Evolutionary conservation across 2,797 vertebrate species (phyloP).

Genomic region (Clarias pachynema): DNA sequence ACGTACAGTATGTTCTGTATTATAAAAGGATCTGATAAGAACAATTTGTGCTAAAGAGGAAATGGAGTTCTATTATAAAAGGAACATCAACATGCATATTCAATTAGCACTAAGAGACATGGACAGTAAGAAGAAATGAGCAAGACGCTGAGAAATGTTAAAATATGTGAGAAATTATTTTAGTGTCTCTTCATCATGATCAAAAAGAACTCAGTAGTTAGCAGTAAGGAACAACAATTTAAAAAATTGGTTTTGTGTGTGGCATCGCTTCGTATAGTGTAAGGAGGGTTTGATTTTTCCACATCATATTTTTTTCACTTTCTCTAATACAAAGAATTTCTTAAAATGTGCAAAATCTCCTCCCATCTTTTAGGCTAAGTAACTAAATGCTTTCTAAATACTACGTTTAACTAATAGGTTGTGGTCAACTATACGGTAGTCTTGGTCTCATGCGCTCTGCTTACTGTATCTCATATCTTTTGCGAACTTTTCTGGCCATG

Average conservation of each 20-base stretch:
- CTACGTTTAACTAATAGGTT: neutral
- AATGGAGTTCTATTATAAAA: neutral
- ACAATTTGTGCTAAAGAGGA: neutral
- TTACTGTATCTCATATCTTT: neutral
- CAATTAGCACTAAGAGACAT: neutral
- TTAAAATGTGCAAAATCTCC: neutral
- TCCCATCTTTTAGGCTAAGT: neutral
- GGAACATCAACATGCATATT: constrained; percentile 10
- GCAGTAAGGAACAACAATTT: neutral
- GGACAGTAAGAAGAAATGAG: constrained; percentile 2
- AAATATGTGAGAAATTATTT: constrained; percentile 46
- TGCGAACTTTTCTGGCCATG: neutral
- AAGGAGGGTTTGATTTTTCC: constrained; percentile 5
- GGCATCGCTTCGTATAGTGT: neutral
- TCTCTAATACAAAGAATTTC: neutral
- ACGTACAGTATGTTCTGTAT: neutral
- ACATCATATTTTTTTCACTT: neutral
- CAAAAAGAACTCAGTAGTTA: constrained; percentile 2
- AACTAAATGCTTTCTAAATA: neutral
- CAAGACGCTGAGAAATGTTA: constrained; percentile 22
- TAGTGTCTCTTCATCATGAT: constrained; percentile 28
- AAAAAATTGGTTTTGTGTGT: neutral
- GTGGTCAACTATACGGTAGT: neutral
- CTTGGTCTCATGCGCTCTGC: neutral
- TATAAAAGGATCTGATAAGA: neutral